Conservation (phyloP, 2,113 vertebrate species). For the Lamprotornis superbus region DNA sequence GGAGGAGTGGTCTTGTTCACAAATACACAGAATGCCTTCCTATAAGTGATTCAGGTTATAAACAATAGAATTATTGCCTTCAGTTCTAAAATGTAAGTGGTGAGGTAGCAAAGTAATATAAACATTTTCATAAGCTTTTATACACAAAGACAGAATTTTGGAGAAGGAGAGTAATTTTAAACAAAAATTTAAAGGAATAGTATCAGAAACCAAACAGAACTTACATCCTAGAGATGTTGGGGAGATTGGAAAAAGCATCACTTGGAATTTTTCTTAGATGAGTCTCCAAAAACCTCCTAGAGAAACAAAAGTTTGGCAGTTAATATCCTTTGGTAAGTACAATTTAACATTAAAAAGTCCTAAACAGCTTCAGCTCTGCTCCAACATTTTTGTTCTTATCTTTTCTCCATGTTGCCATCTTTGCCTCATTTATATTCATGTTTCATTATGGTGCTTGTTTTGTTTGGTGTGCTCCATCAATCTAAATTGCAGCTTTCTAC, state of each 20-base stretch:
- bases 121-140: neutral
- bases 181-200: neutral
- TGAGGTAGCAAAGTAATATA: neutral
- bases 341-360: neutral
- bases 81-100: neutral
- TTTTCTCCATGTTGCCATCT: neutral
- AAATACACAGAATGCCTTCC: neutral
- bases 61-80: neutral
- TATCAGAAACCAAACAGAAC: conserved; percentile 60
- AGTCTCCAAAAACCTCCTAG: conserved; percentile 90
- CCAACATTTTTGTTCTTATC: neutral
- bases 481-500: neutral
- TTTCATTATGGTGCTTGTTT: neutral
- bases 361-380: neutral
- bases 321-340: neutral
- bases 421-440: neutral
- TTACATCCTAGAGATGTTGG: conserved; percentile 96
- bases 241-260: conserved; percentile 83
- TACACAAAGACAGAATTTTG: neutral
- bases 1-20: neutral
- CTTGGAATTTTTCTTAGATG: conserved; percentile 80
- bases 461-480: neutral
- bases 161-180: neutral
- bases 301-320: conserved; percentile 38
- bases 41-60: neutral